A percentile compares a stretch with the other conserved stretches of the same genome.
Conservation (phyloP, 1,140 invertebrate genomes). For the Anastrepha obliqua region DNA sequence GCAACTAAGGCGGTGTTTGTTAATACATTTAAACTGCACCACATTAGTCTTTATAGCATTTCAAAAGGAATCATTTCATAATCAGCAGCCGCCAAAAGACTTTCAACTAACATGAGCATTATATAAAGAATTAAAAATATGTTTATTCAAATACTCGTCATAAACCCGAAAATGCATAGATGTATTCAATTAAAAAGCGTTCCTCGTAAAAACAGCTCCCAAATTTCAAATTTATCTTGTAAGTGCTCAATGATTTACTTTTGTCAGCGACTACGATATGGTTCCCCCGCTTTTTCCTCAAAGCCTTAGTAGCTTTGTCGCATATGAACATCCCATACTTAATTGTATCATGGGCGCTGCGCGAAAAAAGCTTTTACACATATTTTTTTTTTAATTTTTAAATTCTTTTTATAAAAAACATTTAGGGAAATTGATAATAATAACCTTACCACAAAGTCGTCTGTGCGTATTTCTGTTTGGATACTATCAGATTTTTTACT, state of each 20-base stretch:
- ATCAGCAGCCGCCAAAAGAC: conserved; percentile 15
- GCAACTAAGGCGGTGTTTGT: not conserved
- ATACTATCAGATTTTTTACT: conserved; percentile 75
- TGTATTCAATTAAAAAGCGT: too few relatives aligned
- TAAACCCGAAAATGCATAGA: too few relatives aligned
- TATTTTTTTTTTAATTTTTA: conserved; percentile 37
- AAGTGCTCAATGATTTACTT: not conserved
- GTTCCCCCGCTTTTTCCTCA: conserved; percentile 36
- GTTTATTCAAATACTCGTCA: too few relatives aligned
- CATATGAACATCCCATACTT: not conserved
- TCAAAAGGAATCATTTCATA: conserved; percentile 17
- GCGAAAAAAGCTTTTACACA: conserved; percentile 48
- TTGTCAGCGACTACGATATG: conserved; percentile 30
- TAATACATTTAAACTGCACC: not conserved
- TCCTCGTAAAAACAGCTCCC: too few relatives aligned
- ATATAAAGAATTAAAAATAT: not conserved
- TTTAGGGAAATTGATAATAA: conserved; percentile 73
- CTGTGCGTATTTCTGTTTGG: conserved; percentile 75
- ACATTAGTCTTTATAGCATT: not conserved
- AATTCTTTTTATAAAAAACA: conserved; percentile 58
- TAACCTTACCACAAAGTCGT: conserved; percentile 75
- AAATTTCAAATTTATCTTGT: too few relatives aligned
- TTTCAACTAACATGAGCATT: too few relatives aligned
- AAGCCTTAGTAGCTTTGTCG: not conserved
- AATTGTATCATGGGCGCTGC: conserved; percentile 2